Base-by-base conservation (phyloP, 2,113 vertebrate genomes). In the Cebidichthys violaceus region DNA sequence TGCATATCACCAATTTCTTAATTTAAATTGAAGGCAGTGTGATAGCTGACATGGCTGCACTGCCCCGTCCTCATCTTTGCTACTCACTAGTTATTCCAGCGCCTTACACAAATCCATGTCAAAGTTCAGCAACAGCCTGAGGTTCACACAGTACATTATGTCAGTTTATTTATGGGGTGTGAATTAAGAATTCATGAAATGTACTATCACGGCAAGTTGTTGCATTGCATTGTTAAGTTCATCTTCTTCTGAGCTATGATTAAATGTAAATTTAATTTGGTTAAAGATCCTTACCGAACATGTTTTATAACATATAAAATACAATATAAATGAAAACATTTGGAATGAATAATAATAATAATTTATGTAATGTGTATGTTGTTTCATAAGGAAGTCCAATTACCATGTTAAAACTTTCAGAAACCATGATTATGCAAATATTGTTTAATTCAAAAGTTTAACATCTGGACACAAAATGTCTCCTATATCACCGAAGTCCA, bases 11-110 rank as follows among this genome's bases (percentile, higher is more conserved):
- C 61, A 55, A 24, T 81, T 85, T 75, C 73, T 79, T 79, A 78
- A 90, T 87, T 83, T 75, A 83, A 75, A 79, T 22, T 73, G 73
- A 87, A 86, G 62, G 52, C 59, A 77, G 37, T 27, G 50, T 83
- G 84, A 84, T 61, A 64, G 77, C 73, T 85, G 73, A 88, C 35
- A 60, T 35, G 24, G 81, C 65, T 70, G 50, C 50, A 31, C 76
- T 62, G 75, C 20, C n/a, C 62, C n/a, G 18, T 72, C 75, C 39
- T 61, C 20, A 4, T 75, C 37, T 18, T 57, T 43, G 9, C 43
- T 43, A 1, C 52, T 64, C 55, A 11, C 18, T 29, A 45, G 29
- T 70, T 72, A 29, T 65, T 57, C 20, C 50, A 61, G 35, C 0
- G 1, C 18, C 10, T 11, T 4, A 78, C 59, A 61, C 10, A 43